Evolutionary conservation across 2,888 invertebrate genomes (phyloP).

Genomic region (Cataglyphis altisquamis): DNA sequence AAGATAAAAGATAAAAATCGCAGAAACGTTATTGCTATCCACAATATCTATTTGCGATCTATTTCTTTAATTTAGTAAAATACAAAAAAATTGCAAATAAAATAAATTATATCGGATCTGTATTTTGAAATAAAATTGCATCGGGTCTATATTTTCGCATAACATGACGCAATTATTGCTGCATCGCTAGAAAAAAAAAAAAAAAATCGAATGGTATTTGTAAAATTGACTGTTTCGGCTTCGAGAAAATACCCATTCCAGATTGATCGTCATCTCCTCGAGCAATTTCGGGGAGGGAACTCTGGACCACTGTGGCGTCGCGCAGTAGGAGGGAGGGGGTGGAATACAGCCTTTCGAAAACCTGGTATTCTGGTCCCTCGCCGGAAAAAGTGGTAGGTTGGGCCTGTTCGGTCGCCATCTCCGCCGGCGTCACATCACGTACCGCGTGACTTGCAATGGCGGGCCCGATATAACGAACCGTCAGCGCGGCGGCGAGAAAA

Average conservation of each 20-base stretch:
- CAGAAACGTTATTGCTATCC: constrained; percentile 33
- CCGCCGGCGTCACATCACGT: constrained; percentile 77
- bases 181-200: neutral
- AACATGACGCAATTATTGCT: neutral
- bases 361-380: constrained; percentile 75
- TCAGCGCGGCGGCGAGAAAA: constrained; percentile 83
- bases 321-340: constrained; percentile 31
- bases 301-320: constrained; percentile 22
- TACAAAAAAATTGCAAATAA: neutral
- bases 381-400: constrained; percentile 81
- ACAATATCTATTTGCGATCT: constrained; percentile 4
- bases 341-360: constrained; percentile 77
- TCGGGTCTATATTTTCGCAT: neutral
- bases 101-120: neutral
- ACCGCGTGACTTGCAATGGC: constrained; percentile 73
- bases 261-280: constrained; percentile 58
- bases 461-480: constrained; percentile 79
- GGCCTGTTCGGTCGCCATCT: constrained; percentile 76
- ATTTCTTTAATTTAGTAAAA: neutral
- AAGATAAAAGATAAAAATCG: constrained; percentile 65
- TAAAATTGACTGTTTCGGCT: constrained; percentile 61
- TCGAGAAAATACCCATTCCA: constrained; percentile 56
- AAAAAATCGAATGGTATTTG: neutral
- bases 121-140: constrained; percentile 9
- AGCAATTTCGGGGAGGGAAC: constrained; percentile 60